These are phyloP conservation scores for Machimus rusticus DNA, from an alignment of 2,888 invertebrate genomes.

Conservation along the genomic window DNA sequence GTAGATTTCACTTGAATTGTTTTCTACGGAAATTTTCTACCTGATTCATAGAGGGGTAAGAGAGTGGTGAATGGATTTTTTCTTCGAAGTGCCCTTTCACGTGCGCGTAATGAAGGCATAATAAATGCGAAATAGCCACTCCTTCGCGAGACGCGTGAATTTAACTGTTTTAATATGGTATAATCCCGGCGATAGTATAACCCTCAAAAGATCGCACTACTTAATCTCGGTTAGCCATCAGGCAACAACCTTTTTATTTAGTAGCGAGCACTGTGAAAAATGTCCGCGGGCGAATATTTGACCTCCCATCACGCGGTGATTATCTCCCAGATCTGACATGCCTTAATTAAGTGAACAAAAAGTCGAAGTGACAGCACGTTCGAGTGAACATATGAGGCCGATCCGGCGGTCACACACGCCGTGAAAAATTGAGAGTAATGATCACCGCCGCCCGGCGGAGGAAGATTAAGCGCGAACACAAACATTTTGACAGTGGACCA, in stretches of 20 bases:
- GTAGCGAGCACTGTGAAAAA: background rate
- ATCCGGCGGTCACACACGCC: constrained; percentile 28
- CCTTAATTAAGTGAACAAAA: constrained; percentile 45
- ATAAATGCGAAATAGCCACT: background rate
- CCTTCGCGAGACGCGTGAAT: background rate
- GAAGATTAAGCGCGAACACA: constrained; percentile 46
- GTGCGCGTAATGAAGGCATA: background rate
- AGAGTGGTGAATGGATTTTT: background rate
- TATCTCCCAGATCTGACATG: constrained; percentile 40
- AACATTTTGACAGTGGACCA: constrained; percentile 47
- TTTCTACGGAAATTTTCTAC: background rate
- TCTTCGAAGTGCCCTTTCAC: background rate
- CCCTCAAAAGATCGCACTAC: background rate
- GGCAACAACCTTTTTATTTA: background rate
- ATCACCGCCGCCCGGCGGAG: background rate
- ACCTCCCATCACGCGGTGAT: constrained; percentile 33
- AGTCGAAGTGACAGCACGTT: constrained; percentile 45
- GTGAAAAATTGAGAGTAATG: constrained; percentile 40
- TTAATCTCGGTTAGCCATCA: background rate
- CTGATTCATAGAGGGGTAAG: background rate
- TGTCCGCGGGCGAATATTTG: constrained; percentile 19
- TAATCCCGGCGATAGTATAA: background rate
- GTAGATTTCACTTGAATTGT: background rate
- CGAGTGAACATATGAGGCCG: constrained; percentile 42
- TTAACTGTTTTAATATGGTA: background rate